phyloP scores from a whole-genome alignment of 2,888 invertebrate species.

The Leptothorax acervorum region DNA sequence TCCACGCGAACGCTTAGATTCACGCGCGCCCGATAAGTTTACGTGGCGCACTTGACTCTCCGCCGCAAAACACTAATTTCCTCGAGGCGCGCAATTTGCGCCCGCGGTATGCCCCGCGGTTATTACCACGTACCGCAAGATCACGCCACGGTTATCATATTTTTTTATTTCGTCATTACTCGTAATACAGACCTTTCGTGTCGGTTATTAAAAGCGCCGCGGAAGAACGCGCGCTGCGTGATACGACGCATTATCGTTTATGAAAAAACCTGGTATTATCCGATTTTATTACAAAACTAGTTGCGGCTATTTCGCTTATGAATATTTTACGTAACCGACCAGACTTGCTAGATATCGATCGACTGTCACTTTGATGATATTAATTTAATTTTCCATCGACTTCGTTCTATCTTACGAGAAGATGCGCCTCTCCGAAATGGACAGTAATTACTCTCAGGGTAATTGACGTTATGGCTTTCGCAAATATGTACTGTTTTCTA shows the following conservation, averaged over 20 bases:
- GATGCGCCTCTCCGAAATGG: not conserved
- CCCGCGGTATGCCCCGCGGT: slow-evolving; percentile 36
- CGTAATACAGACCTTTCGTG: slow-evolving; percentile 58
- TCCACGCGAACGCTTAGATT: slow-evolving; percentile 32
- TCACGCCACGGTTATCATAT: slow-evolving; percentile 53
- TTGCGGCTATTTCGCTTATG: not conserved
- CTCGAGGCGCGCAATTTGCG: slow-evolving; percentile 54
- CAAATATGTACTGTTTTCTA: slow-evolving; percentile 11
- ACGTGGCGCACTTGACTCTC: slow-evolving; percentile 31
- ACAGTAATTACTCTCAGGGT: not conserved
- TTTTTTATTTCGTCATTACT: slow-evolving; percentile 49
- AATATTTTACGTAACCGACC: slow-evolving; percentile 19
- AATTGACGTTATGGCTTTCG: slow-evolving; percentile 9
- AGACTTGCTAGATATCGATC: slow-evolving; percentile 6
- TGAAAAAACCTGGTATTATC: slow-evolving; percentile 49
- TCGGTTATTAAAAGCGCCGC: slow-evolving; percentile 54
- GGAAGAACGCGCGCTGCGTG: slow-evolving; percentile 29
- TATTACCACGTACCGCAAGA: slow-evolving; percentile 41
- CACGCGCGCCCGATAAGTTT: slow-evolving; percentile 49
- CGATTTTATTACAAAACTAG: slow-evolving; percentile 37
- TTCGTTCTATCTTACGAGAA: not conserved
- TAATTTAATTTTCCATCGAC: slow-evolving; percentile 2
- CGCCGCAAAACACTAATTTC: slow-evolving; percentile 50
- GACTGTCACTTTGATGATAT: not conserved
- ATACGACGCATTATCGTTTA: slow-evolving; percentile 52